Conservation (phyloP, 1,140 invertebrate genomes). For the Halyomorpha halys region DNA sequence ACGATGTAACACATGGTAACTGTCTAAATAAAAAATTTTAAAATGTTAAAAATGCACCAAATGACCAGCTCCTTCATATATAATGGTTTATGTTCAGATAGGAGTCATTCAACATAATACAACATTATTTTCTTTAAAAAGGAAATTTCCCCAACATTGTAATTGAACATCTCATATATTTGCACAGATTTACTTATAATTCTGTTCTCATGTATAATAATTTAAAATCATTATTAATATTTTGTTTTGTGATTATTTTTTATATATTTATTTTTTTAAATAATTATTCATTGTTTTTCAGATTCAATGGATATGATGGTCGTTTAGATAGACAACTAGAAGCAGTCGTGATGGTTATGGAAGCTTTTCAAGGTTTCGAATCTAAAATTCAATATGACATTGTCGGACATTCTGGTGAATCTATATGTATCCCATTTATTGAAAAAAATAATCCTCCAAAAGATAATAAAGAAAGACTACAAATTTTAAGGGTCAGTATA, state of each 20-base stretch:
- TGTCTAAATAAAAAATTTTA: no score
- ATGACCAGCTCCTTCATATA: no score
- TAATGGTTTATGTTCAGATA: no score
- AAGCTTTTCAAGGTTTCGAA: constrained; percentile 82
- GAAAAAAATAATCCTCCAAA: constrained; percentile 59
- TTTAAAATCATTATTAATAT: background rate
- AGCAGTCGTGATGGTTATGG: constrained; percentile 85
- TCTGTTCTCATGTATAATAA: no score
- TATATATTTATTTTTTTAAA: background rate
- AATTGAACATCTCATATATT: no score
- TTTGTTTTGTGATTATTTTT: background rate
- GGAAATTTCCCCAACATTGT: no score
- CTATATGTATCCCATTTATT: constrained; percentile 62
- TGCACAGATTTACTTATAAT: no score
- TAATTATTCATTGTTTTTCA: constrained; percentile 31
- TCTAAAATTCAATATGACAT: constrained; percentile 88
- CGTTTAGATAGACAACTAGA: constrained; percentile 86
- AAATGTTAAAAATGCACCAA: no score
- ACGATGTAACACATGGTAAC: no score
- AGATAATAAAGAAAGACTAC: constrained; percentile 78
- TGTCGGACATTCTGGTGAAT: constrained; percentile 88
- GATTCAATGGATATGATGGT: constrained; percentile 87
- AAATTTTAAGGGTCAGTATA: constrained; percentile 51
- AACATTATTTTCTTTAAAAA: no score
- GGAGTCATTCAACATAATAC: no score